Evolutionary conservation across 2,888 invertebrate genomes (phyloP).

Genomic region (Alloscopus bannaensis): DNA sequence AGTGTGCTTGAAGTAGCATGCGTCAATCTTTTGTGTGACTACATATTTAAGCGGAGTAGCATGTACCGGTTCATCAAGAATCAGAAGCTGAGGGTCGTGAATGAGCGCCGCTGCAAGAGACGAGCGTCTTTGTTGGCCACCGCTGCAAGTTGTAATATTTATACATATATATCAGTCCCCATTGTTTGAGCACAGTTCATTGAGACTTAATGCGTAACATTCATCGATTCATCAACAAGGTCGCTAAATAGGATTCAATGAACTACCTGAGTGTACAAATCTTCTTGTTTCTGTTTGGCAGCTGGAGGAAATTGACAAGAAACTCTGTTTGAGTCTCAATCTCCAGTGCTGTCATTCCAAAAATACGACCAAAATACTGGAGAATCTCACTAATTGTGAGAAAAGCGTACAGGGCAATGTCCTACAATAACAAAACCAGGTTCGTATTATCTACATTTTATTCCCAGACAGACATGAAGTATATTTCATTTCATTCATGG

Average conservation of each 20-base stretch:
- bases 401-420: constrained; percentile 92
- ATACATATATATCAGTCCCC: neutral
- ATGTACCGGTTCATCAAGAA: constrained; percentile 86
- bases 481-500: too few species aligned
- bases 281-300: constrained; percentile 89
- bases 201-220: neutral
- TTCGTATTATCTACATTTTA: too few species aligned
- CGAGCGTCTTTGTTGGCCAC: constrained; percentile 86
- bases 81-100: constrained; percentile 93
- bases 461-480: too few species aligned
- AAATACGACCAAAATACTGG: constrained; percentile 97
- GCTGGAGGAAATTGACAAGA: constrained; percentile 90
- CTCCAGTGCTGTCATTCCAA: constrained; percentile 90
- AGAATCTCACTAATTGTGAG: constrained; percentile 95
- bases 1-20: too few species aligned
- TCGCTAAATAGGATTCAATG: neutral
- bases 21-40: too few species aligned
- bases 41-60: too few species aligned
- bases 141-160: constrained; percentile 78
- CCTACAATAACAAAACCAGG: constrained; percentile 77
- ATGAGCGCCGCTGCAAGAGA: constrained; percentile 94
- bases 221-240: neutral
- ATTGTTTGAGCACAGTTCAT: neutral
- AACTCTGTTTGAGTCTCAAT: constrained; percentile 89
- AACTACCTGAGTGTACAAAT: constrained; percentile 84